phyloP scores from a whole-genome alignment of 2,113 vertebrate species.

The rabbit (Oryctolagus cuniculus) region mOryCun1.1 NC_091453.1:106623001-106623500 shows the following conservation, averaged over 20 bases:
- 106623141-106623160: neutral
- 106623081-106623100: neutral
- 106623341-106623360: neutral
- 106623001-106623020: too few species aligned
- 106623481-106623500: neutral
- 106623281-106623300: too few species aligned
- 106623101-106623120: neutral
- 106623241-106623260: neutral
- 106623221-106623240: conserved; percentile 5
- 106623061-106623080: neutral
- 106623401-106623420: neutral
- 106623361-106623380: neutral
- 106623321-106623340: neutral
- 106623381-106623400: neutral
- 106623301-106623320: neutral
- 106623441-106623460: neutral
- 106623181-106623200: neutral
- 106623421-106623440: neutral
- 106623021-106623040: neutral
- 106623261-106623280: too few species aligned
- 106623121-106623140: neutral
- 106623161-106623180: neutral
- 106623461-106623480: neutral
- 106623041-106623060: neutral
- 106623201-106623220: neutral